A percentile compares a stretch with the other conserved stretches of the same genome.
Conservation (phyloP, 2,797 vertebrate genomes). For the Linurgus olivaceus region DNA sequence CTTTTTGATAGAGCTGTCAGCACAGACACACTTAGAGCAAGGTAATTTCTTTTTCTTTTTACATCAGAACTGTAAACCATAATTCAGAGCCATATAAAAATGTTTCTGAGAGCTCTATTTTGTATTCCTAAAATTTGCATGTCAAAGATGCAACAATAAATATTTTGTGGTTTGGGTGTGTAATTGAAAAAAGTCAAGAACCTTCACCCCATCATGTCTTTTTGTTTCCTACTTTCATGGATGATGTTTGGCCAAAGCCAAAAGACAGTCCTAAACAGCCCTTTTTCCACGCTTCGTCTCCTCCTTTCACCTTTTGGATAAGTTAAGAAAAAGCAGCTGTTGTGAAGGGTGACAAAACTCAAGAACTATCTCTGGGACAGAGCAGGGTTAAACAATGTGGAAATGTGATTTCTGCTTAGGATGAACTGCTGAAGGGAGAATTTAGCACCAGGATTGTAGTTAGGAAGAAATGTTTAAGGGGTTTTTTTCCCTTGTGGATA, state of each 20-base stretch:
- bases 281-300: conserved; percentile 31
- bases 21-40: background rate
- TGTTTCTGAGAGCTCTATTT: background rate
- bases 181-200: conserved; percentile 9
- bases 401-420: background rate
- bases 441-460: background rate
- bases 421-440: background rate
- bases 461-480: background rate
- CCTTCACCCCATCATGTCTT: background rate
- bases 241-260: background rate
- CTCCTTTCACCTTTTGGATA: conserved; percentile 16
- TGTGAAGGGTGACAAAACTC: conserved; percentile 18
- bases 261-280: background rate
- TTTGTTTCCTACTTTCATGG: background rate
- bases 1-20: fast-evolving
- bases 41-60: background rate
- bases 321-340: conserved; percentile 35
- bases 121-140: background rate
- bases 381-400: background rate
- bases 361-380: background rate
- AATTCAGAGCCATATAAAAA: background rate
- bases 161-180: background rate
- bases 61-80: background rate
- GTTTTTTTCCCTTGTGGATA: background rate
- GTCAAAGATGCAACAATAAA: background rate